These are phyloP conservation scores for Epinephelus fuscoguttatus DNA, from an alignment of 2,113 vertebrate genomes.

Conservation along the genomic window DNA sequence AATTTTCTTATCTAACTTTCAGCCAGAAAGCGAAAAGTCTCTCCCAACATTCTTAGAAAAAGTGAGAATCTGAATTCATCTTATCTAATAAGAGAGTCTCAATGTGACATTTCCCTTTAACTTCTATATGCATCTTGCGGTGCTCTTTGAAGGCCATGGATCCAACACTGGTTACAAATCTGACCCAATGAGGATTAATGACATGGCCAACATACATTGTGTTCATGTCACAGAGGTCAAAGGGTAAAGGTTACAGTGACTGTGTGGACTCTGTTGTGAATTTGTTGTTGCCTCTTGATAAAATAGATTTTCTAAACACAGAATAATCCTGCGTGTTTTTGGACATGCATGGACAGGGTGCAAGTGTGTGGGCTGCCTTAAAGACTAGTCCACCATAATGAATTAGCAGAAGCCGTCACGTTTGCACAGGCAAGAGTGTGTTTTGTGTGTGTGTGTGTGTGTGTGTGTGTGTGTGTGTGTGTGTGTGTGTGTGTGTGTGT, in stretches of 20 bases:
- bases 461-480: constrained; percentile 23
- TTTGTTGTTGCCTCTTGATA: not conserved
- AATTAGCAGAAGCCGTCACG: constrained; percentile 57
- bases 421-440: constrained; percentile 51
- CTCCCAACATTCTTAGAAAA: too few species aligned
- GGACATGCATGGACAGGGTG: not conserved
- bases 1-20: too few species aligned
- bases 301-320: not conserved
- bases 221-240: constrained; percentile 13
- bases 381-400: constrained; percentile 31
- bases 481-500: constrained; percentile 31
- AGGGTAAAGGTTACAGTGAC: not conserved
- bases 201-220: not conserved
- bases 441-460: constrained; percentile 30
- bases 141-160: not conserved
- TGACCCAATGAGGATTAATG: not conserved
- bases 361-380: constrained; percentile 29
- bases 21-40: too few species aligned
- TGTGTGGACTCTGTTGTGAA: not conserved
- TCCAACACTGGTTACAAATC: not conserved
- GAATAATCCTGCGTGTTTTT: constrained; percentile 5
- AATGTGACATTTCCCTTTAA: too few species aligned
- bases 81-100: too few species aligned
- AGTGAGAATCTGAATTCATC: too few species aligned
- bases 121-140: not conserved